Base-by-base conservation (phyloP, 2,888 invertebrate genomes). In the Arge pagana region DNA sequence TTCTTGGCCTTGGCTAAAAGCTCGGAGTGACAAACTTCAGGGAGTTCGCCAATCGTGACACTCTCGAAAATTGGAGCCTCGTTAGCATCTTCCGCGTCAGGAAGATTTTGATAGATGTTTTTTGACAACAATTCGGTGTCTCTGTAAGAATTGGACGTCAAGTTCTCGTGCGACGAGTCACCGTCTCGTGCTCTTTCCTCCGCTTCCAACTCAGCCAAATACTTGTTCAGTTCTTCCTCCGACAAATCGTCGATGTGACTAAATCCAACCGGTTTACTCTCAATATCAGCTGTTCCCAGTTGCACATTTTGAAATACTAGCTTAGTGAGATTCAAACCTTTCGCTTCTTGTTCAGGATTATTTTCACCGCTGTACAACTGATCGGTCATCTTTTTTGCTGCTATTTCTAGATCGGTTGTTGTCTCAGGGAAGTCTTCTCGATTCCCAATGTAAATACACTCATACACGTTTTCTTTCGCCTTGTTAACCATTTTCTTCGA, bases 151-250 rank as follows among this genome's bases (percentile, higher is more conserved):
- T 51, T 55, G 4, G 50, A 48, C 48, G 56, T 54, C 0, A 61
- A 31, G 56, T 54, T 59, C 45, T 61, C 64, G 1, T 48, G 48
- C 2, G 35, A 52, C n/a, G 52, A 23, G 4, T 23, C 15, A 3
- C 55, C 58, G 28, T 60, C 59, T 7, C 62, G 68, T 3, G 65
- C 65, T 21, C 64, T 64, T 42, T 77, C 76, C 31, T 75, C 71
- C 7, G 76, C 73, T 43, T 79, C 79, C 15, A 79, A 61, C 50
- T 78, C 74, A 5, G 76, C 71, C 23, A 79, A 63, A 61, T 77
- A 78, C 42, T 73, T 71, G 43, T 66, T 75, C 26, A 79, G 59
- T 56, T 78, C 77, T 26, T 75, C 72, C 50, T 78, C 78, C 0
- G 76, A 73, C 45, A 78, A 62, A 53, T 78, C 70, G 24, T 72